A percentile compares a stretch with the other conserved stretches of the same genome.
Evolutionary conservation across 2,797 vertebrate species (phyloP).

Genomic region (Oryzias dopingdopingensis): DNA sequence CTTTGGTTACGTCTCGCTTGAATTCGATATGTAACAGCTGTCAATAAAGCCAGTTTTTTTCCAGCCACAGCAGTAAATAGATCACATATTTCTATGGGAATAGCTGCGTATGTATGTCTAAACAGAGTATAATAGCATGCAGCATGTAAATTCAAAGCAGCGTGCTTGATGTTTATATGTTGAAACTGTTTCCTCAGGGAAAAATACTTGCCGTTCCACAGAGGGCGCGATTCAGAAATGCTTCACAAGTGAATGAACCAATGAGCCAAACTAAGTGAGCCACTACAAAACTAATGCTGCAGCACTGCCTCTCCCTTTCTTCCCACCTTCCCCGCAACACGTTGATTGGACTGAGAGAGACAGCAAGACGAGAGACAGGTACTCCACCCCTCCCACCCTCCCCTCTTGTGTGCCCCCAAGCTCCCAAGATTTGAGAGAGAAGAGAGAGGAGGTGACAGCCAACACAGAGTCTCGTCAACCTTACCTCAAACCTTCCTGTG

Average conservation of each 20-base stretch:
- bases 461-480: slow-evolving; percentile 58
- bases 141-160: slow-evolving; percentile 34
- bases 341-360: slow-evolving; percentile 28
- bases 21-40: slow-evolving; percentile 12
- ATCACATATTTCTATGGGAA: slow-evolving; percentile 25
- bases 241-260: slow-evolving; percentile 37
- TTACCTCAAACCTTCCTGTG: slow-evolving; percentile 58
- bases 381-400: slow-evolving; percentile 1
- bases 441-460: slow-evolving; percentile 66
- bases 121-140: slow-evolving; percentile 46
- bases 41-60: slow-evolving; percentile 31
- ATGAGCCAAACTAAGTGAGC: slow-evolving; percentile 29
- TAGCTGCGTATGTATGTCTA: slow-evolving; percentile 23
- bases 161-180: slow-evolving; percentile 46
- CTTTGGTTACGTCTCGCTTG: slow-evolving; percentile 10
- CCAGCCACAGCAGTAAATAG: slow-evolving; percentile 25
- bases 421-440: slow-evolving; percentile 49
- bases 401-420: slow-evolving; percentile 1
- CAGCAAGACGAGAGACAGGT: slow-evolving; percentile 24
- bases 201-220: slow-evolving; percentile 27
- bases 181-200: slow-evolving; percentile 39
- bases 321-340: slow-evolving; percentile 22
- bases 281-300: slow-evolving; percentile 43
- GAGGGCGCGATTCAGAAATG: slow-evolving; percentile 54
- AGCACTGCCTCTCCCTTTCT: slow-evolving; percentile 31